Conservation (phyloP, 2,113 vertebrate species). For the Lamprotornis superbus region DNA sequence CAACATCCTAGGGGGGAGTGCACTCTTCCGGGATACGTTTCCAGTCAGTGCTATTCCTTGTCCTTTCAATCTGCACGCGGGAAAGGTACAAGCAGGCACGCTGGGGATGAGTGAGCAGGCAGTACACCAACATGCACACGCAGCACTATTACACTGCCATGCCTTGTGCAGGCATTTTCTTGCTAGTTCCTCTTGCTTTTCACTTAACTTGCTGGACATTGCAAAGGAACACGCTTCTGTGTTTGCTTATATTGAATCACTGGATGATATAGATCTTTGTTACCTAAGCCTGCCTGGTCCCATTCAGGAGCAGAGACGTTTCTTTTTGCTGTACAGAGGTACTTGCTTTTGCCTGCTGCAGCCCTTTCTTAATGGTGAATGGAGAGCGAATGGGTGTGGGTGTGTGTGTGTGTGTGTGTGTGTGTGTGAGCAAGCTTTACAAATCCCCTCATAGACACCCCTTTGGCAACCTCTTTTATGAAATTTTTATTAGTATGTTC, state of each 20-base stretch:
- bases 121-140: background rate
- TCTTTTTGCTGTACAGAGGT: background rate
- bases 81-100: background rate
- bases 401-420: background rate
- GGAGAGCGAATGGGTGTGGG: background rate
- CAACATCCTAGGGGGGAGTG: background rate
- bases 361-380: slow-evolving; percentile 8
- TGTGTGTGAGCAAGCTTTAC: background rate
- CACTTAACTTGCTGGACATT: background rate
- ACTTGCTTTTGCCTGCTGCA: slow-evolving; percentile 31
- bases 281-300: background rate
- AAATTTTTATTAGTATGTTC: slow-evolving; percentile 72
- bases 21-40: background rate
- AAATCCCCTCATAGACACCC: slow-evolving; percentile 15
- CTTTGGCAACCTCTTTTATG: slow-evolving; percentile 65
- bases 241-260: background rate
- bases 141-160: background rate
- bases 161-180: background rate
- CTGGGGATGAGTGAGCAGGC: background rate
- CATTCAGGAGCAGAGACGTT: background rate
- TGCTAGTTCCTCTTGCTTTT: background rate
- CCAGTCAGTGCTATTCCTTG: background rate
- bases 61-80: background rate
- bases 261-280: background rate
- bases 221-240: background rate